Percentiles rank a stretch among this genome's conserved stretches.
Conservation (phyloP, 2,113 vertebrate genomes). For the Uria aalge region DNA sequence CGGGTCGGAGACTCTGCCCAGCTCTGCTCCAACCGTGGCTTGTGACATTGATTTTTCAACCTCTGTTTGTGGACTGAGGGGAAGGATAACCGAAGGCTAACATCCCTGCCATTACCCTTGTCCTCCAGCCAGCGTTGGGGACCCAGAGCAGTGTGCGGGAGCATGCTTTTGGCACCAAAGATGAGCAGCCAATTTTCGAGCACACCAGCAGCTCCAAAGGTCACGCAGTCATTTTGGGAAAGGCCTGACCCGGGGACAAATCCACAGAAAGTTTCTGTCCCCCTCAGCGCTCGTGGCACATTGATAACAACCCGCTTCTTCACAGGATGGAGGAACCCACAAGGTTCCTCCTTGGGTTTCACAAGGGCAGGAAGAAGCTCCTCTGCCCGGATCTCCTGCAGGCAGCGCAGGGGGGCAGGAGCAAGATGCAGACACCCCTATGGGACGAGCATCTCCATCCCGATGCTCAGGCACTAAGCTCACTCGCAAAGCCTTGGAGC, state of each 20-base stretch:
- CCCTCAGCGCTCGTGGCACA: accelerated
- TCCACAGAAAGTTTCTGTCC: not conserved
- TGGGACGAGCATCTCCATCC: not conserved
- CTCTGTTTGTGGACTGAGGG: not conserved
- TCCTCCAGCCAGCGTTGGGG: not conserved
- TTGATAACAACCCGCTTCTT: not conserved
- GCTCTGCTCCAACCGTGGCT: accelerated
- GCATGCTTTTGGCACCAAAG: not conserved
- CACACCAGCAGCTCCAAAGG: not conserved
- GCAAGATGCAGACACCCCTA: not conserved
- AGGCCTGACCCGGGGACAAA: not conserved
- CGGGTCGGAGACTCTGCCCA: not conserved
- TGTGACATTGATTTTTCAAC: not conserved
- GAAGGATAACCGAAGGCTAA: not conserved
- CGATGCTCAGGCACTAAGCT: accelerated
- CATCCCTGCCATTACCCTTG: not conserved
- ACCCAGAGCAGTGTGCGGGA: not conserved
- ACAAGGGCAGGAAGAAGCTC: not conserved
- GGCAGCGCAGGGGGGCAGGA: not conserved
- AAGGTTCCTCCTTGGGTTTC: not conserved
- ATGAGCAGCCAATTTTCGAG: not conserved
- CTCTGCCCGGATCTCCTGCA: not conserved
- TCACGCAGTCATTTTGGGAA: not conserved
- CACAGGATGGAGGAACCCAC: accelerated
- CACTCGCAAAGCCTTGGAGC: accelerated